Evolutionary conservation across 2,888 invertebrate genomes (phyloP).

Genomic region (Allygus modestus): DNA sequence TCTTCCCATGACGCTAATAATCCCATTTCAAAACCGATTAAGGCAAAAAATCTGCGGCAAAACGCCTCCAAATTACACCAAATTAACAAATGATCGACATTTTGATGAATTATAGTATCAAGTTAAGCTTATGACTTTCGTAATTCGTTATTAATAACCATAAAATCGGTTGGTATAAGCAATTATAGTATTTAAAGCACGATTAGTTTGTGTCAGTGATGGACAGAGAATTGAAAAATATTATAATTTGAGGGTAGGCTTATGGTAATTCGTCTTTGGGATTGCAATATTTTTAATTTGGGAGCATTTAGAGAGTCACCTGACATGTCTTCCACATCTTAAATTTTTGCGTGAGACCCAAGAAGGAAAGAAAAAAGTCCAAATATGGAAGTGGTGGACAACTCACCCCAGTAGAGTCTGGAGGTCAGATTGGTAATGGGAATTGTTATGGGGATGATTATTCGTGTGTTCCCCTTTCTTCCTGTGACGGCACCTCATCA

Average conservation of each 20-base stretch:
- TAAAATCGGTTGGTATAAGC: not conserved
- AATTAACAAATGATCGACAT: slow-evolving; percentile 20
- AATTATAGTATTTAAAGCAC: not conserved
- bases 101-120: not conserved
- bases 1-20: not conserved
- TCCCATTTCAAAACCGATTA: not conserved
- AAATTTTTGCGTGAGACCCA: too few species aligned
- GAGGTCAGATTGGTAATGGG: too few species aligned
- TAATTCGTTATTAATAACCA: not conserved
- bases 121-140: not conserved
- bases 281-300: too few species aligned
- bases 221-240: not conserved
- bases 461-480: too few species aligned
- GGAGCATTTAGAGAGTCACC: too few species aligned
- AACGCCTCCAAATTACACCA: not conserved
- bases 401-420: too few species aligned
- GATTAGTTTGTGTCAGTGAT: not conserved
- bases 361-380: too few species aligned
- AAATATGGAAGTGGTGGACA: too few species aligned
- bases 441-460: too few species aligned
- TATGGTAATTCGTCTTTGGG: too few species aligned
- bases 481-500: too few species aligned
- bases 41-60: not conserved
- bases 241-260: not conserved
- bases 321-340: too few species aligned